Conservation (phyloP, 2,797 vertebrate species). For the Oreochromis mossambicus region DNA sequence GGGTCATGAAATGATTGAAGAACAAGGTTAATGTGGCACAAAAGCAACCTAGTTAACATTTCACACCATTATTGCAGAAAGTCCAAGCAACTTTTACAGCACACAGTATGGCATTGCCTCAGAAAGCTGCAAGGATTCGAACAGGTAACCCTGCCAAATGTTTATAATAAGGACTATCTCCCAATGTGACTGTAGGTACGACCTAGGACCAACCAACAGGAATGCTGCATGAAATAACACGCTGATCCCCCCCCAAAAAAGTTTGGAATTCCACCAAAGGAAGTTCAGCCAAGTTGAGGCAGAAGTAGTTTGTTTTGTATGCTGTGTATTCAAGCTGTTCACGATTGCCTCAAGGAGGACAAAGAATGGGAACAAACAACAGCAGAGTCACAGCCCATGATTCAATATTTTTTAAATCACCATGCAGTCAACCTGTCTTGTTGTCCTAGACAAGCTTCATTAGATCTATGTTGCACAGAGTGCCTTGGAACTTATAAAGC, state of each 20-base stretch:
- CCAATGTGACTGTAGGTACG: background rate
- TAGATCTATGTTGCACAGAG: background rate
- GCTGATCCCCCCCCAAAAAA: too few relatives aligned
- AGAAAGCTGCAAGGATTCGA: background rate
- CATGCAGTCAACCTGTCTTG: background rate
- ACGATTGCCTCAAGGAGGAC: background rate
- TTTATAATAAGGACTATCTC: background rate
- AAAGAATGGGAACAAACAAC: background rate
- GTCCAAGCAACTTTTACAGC: background rate
- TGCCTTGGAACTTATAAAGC: background rate
- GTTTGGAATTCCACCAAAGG: too few relatives aligned
- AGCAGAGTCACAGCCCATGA: background rate
- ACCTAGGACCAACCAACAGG: background rate
- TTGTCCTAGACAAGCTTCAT: background rate
- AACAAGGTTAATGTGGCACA: background rate
- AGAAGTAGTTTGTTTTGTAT: too few relatives aligned
- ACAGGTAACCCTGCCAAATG: background rate
- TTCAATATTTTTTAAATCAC: background rate
- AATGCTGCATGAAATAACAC: background rate
- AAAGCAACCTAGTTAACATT: background rate
- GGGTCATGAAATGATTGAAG: background rate
- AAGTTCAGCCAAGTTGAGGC: too few relatives aligned
- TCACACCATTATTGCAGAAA: background rate
- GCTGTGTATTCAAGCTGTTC: background rate
- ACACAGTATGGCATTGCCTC: background rate